A percentile compares a stretch with the other conserved stretches of the same genome.
These are phyloP conservation scores for Apis dorsata DNA, from an alignment of 1,140 invertebrate species.

Conservation along the genomic window DNA sequence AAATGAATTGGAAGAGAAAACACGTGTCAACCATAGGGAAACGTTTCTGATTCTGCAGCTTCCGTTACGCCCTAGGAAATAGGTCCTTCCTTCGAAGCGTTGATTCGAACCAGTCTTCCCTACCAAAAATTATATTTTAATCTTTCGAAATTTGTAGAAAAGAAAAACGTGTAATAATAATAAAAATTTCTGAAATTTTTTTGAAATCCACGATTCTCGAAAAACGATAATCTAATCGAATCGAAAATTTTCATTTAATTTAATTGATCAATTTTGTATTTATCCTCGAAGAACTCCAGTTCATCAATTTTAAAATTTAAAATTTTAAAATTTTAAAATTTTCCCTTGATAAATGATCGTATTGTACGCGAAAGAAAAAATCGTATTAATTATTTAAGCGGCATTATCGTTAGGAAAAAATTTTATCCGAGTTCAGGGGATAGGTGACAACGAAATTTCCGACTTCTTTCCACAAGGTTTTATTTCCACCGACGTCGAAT, in stretches of 20 bases:
- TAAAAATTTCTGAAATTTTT: too few species aligned
- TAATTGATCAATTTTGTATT: too few species aligned
- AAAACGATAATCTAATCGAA: too few species aligned
- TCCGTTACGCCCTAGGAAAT: constrained; percentile 22
- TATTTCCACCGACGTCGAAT: constrained; percentile 7
- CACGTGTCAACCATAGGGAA: not conserved
- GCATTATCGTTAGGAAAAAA: not conserved
- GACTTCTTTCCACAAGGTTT: not conserved
- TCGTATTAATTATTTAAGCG: not conserved
- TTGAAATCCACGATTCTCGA: too few species aligned
- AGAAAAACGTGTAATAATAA: too few species aligned
- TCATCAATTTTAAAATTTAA: not conserved
- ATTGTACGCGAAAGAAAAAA: too few species aligned
- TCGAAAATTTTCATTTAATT: too few species aligned
- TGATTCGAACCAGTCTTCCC: too few species aligned
- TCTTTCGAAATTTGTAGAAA: too few species aligned
- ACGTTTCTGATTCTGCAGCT: not conserved
- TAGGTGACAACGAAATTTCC: not conserved
- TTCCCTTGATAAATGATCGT: not conserved
- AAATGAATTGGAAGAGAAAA: not conserved
- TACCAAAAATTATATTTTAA: too few species aligned
- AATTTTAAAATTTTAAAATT: too few species aligned
- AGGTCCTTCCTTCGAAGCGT: constrained; percentile 1
- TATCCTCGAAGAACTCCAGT: not conserved
- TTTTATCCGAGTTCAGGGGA: not conserved